Evolutionary conservation across 2,888 invertebrate species (phyloP), one percentile per base, ranked within the genome.

Genomic region (Polia nebulosa): DNA sequence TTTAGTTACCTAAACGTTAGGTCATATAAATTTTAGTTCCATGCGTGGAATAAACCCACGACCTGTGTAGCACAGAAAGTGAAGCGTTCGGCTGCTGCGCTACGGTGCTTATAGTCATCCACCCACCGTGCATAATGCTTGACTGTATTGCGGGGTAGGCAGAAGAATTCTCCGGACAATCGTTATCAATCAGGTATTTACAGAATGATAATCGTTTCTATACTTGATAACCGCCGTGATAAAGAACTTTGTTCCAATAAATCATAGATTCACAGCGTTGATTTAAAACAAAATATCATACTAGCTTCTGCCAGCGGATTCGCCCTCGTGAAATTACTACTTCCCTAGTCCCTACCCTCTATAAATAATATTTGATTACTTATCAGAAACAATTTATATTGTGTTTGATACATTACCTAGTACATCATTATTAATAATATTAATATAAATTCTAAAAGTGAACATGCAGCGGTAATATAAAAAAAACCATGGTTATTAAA

Each of bases 41-140:
- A 32, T 39, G n/a, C 41, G 9, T 36, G 41, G 25, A 69, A 72
- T 15, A 39, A 72, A 74, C 74, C 39, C 32, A 11, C 44, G 57
- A 66, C 41, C 73, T 44, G 51, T 71, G n/a, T 34, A 20, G 41
- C 32, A n/a, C n/a, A 39, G 72, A 49, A 72, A 49, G 15, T 15
- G 8, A 64, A 44, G 32, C n/a, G 22, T 5, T 73, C 36, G 27
- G 13, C n/a, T 39, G 39, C 27, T 20, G 34, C 44, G n/a, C 22
- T 13, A 32, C 44, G 11, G 36, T 8, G 27, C 25, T 20, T 6
- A 20, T 32, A n/a, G 17, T n/a, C 17, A 13, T 25, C 20, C 22
- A 71, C 34, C 2, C 27, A 69, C 34, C 4, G 25, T 15, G 32
- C 25, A 11, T 20, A 44, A 60, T 22, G 32, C 11, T 20, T 71